Evolutionary conservation across 2,888 invertebrate species (phyloP).

Genomic region (Amphimallon solstitiale): DNA sequence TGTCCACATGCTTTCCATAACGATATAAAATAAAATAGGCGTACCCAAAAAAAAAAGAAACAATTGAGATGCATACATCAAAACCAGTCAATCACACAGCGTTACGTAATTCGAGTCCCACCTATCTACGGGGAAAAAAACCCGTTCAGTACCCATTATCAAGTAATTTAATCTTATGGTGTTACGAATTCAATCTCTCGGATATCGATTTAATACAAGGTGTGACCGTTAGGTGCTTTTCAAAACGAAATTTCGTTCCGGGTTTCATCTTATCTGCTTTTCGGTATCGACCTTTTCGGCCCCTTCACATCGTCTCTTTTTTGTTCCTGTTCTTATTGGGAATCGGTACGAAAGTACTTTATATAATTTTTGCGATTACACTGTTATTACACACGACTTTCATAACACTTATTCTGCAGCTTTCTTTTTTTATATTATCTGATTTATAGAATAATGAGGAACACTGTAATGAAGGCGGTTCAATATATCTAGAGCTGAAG

Average conservation of each 20-base stretch:
- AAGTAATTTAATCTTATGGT: slow-evolving; percentile 13
- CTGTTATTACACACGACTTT: neutral
- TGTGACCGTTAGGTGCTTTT: slow-evolving; percentile 18
- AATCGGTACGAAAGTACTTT: too few relatives aligned
- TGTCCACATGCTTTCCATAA: too few relatives aligned
- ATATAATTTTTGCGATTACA: neutral
- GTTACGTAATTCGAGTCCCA: slow-evolving; percentile 6
- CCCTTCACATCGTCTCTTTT: neutral
- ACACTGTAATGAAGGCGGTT: too few relatives aligned
- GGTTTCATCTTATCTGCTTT: neutral
- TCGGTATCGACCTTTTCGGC: slow-evolving; percentile 3
- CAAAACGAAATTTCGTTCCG: neutral
- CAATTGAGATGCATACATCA: slow-evolving; percentile 4
- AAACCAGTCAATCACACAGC: slow-evolving; percentile 13
- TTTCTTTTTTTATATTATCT: too few relatives aligned
- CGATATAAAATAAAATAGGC: too few relatives aligned
- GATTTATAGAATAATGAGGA: too few relatives aligned
- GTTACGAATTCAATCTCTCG: slow-evolving; percentile 9
- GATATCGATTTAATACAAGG: slow-evolving; percentile 18
- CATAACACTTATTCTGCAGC: too few relatives aligned
- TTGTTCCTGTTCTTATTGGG: neutral
- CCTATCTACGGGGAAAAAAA: slow-evolving; percentile 2
- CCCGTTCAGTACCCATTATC: slow-evolving; percentile 18
- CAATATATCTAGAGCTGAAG: too few relatives aligned
- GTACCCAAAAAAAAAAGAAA: too few relatives aligned